Evolutionary conservation across 37 sponge, comb jelly and placozoan species (phyloP).

Genomic region (Hexactinellida sp.): DNA sequence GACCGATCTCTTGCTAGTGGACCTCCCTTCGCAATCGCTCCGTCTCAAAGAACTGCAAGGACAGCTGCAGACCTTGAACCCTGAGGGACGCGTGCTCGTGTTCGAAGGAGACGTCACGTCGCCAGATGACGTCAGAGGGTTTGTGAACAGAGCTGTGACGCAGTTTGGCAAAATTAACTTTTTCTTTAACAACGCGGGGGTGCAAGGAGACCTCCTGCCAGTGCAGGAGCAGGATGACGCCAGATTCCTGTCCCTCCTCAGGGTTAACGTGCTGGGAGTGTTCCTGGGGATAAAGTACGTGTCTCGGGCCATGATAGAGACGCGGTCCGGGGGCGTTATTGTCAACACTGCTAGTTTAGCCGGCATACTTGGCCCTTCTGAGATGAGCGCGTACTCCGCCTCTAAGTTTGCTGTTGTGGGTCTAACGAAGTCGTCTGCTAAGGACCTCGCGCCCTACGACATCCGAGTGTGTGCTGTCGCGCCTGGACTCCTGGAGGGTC

Average conservation of each 20-base stretch:
- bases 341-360: slow-evolving; percentile 78
- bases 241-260: slow-evolving; percentile 23
- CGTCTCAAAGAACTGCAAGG: slow-evolving; percentile 20
- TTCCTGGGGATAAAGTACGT: slow-evolving; percentile 52
- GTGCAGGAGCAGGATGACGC: slow-evolving; percentile 31
- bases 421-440: slow-evolving; percentile 59
- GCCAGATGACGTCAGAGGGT: slow-evolving; percentile 30
- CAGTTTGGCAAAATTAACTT: slow-evolving; percentile 39
- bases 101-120: slow-evolving; percentile 40
- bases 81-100: not conserved
- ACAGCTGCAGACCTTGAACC: slow-evolving; percentile 22
- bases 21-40: slow-evolving; percentile 26
- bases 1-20: slow-evolving; percentile 43
- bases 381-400: slow-evolving; percentile 72
- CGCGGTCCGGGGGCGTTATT: slow-evolving; percentile 44
- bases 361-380: slow-evolving; percentile 48
- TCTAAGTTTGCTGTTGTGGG: slow-evolving; percentile 78
- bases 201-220: slow-evolving; percentile 50
- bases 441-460: slow-evolving; percentile 50
- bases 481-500: slow-evolving; percentile 62
- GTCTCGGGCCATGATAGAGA: slow-evolving; percentile 37
- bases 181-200: slow-evolving; percentile 75
- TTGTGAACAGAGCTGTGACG: slow-evolving; percentile 23
- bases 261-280: slow-evolving; percentile 54
- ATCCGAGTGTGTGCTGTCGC: slow-evolving; percentile 67